Base-by-base conservation (phyloP, 92 coral and sea anemone species). In the Muricea muricata region DNA sequence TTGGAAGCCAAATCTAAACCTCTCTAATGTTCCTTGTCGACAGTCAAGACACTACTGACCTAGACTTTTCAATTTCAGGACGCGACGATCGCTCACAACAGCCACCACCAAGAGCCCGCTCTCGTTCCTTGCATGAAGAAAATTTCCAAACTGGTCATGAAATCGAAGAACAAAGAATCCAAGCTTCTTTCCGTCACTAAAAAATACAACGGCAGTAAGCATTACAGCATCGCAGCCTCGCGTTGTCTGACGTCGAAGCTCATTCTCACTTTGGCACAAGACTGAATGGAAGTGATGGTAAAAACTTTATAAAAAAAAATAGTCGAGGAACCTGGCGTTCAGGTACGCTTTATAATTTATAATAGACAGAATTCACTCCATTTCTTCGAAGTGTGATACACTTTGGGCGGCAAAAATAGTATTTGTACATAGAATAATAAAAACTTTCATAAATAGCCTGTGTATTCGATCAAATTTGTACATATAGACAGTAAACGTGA, bases 81-180 rank as follows among this genome's bases (percentile, higher is more conserved):
- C 37, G 87, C 90, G 11, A 97, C 97, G 11, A 57, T 90, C 17
- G 93, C 87, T 68, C 87, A 92, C 89, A 94, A 97, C 94, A 97
- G 99, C 42, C 65, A 84, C 35, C 94, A 93, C 81, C 73, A 92
- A 0, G 90, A 90, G 65, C 74, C 32, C n/a, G 88, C 84, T n/a
- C 92, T 97, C 0, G 24, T 56, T 18, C 94, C 94, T 10, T 94
- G 97, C 47, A 93, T 94, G 86, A 91, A 88, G 75, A 86, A 91
- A 75, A 86, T 94, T 23, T 90, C 94, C 11, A 70, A 86, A 26
- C 85, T 97, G 3, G 65, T 97, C 26, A 52, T 81, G 4, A 89
- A 80, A 11, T 34, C 85, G 58, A 67, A 73, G 26, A 90, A 89
- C 25, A 87, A 90, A 58, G 71, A 72, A 20, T 55, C 85, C 61